Evolutionary conservation across 2,113 vertebrate genomes (phyloP).

Genomic region (Dipodomys spectabilis): DNA sequence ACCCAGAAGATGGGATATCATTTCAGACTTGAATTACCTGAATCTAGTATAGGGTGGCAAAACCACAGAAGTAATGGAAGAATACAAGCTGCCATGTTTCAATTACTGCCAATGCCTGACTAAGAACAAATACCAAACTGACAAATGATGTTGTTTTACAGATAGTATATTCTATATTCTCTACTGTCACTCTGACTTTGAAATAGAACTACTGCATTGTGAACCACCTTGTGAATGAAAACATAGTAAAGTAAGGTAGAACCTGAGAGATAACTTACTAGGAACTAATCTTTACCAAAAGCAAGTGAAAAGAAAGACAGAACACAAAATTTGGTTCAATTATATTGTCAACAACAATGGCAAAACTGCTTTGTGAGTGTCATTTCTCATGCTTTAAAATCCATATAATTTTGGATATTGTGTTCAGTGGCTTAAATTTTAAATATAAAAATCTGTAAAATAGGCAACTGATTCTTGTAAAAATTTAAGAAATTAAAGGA

Average conservation of each 20-base stretch:
- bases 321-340: conserved; percentile 12
- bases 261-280: conserved; percentile 7
- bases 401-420: neutral
- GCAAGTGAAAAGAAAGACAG: conserved; percentile 20
- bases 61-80: conserved; percentile 28
- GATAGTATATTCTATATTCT: neutral
- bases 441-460: conserved; percentile 45
- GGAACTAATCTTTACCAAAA: conserved; percentile 10
- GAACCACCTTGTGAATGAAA: neutral
- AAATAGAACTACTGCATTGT: neutral
- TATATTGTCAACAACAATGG: neutral
- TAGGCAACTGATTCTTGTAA: conserved; percentile 14
- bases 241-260: neutral
- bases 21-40: conserved; percentile 29
- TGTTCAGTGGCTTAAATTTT: conserved; percentile 57
- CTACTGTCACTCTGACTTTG: conserved; percentile 25
- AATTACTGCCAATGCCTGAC: conserved; percentile 12
- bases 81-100: conserved; percentile 23
- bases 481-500: conserved; percentile 43
- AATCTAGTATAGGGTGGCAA: neutral
- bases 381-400: conserved; percentile 42
- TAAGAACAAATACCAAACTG: neutral
- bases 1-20: conserved; percentile 4
- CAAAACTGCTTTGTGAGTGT: conserved; percentile 44
- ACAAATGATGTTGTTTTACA: conserved; percentile 20